phyloP scores from a whole-genome alignment of 1,140 invertebrate species.

The Pogonomyrmex californicus region DNA sequence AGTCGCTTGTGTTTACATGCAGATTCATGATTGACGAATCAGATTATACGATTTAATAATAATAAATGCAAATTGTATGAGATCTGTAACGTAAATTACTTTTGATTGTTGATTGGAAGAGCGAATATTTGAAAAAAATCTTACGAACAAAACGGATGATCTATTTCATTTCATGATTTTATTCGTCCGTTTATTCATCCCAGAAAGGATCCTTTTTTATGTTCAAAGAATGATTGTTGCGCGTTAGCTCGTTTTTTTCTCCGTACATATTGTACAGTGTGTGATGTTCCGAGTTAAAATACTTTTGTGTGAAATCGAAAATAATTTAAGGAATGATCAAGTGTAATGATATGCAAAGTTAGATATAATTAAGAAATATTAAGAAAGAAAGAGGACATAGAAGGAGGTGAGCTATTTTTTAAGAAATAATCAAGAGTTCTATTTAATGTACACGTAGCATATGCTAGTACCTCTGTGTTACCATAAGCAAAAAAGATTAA shows the following conservation, averaged over 20 bases:
- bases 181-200: neutral
- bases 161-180: slow-evolving; percentile 28
- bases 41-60: slow-evolving; percentile 27
- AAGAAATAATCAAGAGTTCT: slow-evolving; percentile 77
- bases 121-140: slow-evolving; percentile 21
- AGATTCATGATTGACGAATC: slow-evolving; percentile 15
- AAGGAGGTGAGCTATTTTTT: slow-evolving; percentile 73
- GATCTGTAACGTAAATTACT: neutral
- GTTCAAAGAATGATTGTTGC: slow-evolving; percentile 71
- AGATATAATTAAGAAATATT: slow-evolving; percentile 25
- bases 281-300: slow-evolving; percentile 64
- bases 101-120: slow-evolving; percentile 11
- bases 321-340: slow-evolving; percentile 47
- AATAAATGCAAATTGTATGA: slow-evolving; percentile 12
- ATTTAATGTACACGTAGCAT: slow-evolving; percentile 74
- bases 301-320: slow-evolving; percentile 61
- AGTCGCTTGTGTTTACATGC: neutral
- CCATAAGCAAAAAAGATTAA: slow-evolving; percentile 56
- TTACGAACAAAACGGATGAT: slow-evolving; percentile 24
- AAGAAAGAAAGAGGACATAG: slow-evolving; percentile 40
- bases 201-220: slow-evolving; percentile 35
- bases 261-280: slow-evolving; percentile 75
- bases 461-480: slow-evolving; percentile 73
- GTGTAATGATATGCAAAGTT: slow-evolving; percentile 28
- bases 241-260: slow-evolving; percentile 55